Percentiles rank a stretch among this genome's conserved stretches.
phyloP scores from a whole-genome alignment of 2,113 vertebrate species.

The Glaucomys volans region DNA sequence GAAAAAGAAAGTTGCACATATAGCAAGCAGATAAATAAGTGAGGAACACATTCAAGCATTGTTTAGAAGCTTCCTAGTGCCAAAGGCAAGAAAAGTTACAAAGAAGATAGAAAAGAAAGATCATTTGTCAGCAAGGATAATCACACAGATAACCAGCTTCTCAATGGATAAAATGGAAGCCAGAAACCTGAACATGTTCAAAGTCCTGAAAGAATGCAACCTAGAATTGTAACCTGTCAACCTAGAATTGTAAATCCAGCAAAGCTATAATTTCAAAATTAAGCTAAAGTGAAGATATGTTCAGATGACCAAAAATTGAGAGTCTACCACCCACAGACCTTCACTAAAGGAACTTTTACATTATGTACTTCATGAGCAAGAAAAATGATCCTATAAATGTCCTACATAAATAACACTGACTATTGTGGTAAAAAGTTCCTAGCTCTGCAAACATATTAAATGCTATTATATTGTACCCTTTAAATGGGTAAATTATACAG shows the following conservation, averaged over 20 bases:
- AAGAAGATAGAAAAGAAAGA: background rate
- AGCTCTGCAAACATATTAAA: conserved; percentile 20
- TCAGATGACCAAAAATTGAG: background rate
- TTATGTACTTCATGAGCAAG: background rate
- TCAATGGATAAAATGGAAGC: background rate
- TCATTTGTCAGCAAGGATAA: background rate
- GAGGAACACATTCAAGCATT: background rate
- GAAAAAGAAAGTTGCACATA: background rate
- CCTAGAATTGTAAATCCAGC: background rate
- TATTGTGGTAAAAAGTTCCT: background rate
- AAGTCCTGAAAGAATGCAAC: background rate
- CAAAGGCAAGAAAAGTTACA: background rate
- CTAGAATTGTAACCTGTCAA: background rate
- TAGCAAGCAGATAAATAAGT: background rate
- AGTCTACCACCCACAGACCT: background rate
- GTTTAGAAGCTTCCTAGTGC: background rate
- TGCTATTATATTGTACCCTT: background rate
- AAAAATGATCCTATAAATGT: conserved; percentile 23
- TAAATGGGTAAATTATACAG: background rate
- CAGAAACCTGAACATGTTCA: background rate
- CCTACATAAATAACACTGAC: background rate
- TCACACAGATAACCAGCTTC: background rate
- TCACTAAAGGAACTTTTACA: conserved; percentile 2
- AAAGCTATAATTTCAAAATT: conserved; percentile 23
- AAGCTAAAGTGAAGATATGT: background rate